phyloP scores from a whole-genome alignment of 2,797 vertebrate genomes.

The Melanotaenia nigrans region DNA sequence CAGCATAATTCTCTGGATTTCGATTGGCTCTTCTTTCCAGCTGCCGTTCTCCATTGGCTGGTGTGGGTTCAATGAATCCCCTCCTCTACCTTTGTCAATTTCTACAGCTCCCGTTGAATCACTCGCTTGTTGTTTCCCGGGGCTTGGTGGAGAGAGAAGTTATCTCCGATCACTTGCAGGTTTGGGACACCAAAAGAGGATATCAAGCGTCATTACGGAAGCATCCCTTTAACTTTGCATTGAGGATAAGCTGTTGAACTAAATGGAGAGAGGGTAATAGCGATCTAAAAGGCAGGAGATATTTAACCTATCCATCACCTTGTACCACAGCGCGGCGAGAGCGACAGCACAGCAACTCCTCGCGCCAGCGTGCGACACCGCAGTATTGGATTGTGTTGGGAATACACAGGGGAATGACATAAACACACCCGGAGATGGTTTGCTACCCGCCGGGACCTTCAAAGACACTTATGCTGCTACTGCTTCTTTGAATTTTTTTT shows the following conservation, averaged over 20 bases:
- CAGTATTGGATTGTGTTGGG: conserved; percentile 36
- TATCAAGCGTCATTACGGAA: neutral
- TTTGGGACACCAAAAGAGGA: conserved; percentile 17
- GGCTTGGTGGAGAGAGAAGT: conserved; percentile 47
- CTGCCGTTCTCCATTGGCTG: conserved; percentile 72
- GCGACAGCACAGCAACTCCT: conserved; percentile 28
- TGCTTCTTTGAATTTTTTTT: conserved; percentile 65
- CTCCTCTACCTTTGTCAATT: conserved; percentile 86
- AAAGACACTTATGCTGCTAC: conserved; percentile 36
- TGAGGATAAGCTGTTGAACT: conserved; percentile 7
- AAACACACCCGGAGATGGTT: conserved; percentile 73
- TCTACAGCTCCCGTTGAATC: conserved; percentile 81
- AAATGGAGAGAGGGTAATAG: conserved; percentile 28
- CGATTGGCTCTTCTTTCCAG: conserved; percentile 72
- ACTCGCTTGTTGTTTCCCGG: conserved; percentile 67
- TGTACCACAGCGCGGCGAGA: conserved; percentile 33
- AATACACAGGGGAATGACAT: conserved; percentile 55
- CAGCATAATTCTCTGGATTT: conserved; percentile 21
- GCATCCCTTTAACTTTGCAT: conserved; percentile 6
- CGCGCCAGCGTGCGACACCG: conserved; percentile 35
- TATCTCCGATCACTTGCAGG: neutral
- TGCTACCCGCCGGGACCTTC: conserved; percentile 43
- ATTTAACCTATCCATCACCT: conserved; percentile 57
- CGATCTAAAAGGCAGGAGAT: conserved; percentile 12
- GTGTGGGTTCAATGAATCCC: conserved; percentile 70